Evolutionary conservation across 2,888 invertebrate genomes (phyloP).

Genomic region (Temnothorax rugatulus): DNA sequence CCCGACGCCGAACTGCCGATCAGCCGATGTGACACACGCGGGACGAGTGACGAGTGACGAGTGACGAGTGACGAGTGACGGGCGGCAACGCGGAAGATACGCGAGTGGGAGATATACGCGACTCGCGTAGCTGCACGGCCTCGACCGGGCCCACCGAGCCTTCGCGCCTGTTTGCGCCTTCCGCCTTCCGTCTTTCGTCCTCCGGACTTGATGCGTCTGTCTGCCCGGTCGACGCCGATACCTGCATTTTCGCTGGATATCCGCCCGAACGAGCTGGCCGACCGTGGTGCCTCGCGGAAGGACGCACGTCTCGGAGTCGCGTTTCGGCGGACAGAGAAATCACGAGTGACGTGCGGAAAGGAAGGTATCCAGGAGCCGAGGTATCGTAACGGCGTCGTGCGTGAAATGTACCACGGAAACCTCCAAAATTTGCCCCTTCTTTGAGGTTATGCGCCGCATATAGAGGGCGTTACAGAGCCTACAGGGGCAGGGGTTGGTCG

Average conservation of each 20-base stretch:
- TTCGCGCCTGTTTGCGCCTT: too few species aligned
- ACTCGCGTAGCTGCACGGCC: conserved; percentile 59
- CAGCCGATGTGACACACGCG: too few species aligned
- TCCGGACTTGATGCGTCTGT: not conserved
- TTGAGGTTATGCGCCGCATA: conserved; percentile 83
- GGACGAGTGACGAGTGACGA: not conserved
- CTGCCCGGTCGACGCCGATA: too few species aligned
- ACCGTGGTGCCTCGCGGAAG: not conserved
- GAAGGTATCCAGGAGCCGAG: not conserved
- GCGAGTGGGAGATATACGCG: conserved; percentile 63
- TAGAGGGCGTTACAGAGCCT: conserved; percentile 84
- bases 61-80: not conserved
- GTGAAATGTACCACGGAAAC: conserved; percentile 18
- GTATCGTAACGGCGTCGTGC: not conserved
- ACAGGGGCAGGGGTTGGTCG: conserved; percentile 84
- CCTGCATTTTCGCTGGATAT: too few species aligned
- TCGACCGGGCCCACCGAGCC: conserved; percentile 15
- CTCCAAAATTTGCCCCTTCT: conserved; percentile 58
- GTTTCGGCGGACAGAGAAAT: not conserved
- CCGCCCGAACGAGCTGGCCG: not conserved
- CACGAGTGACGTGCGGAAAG: not conserved
- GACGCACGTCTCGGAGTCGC: conserved; percentile 8
- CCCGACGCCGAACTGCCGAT: not conserved
- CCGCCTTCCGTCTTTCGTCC: not conserved
- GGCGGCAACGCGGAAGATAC: conserved; percentile 15